phyloP scores from a whole-genome alignment of 1,140 invertebrate species.

The Acromyrmex echinatior region DNA sequence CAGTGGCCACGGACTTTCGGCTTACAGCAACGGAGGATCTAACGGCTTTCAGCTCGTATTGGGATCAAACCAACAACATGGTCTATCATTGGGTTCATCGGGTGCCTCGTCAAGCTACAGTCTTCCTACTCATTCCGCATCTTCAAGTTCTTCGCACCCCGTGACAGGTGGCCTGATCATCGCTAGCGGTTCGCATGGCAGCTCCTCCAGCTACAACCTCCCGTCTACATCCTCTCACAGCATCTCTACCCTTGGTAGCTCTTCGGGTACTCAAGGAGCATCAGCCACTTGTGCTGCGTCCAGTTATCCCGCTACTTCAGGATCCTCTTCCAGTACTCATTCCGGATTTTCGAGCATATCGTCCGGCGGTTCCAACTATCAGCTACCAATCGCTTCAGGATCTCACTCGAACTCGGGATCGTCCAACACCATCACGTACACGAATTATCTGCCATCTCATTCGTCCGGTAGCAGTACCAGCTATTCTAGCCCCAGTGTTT shows the following conservation, averaged over 20 bases:
- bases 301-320: slow-evolving; percentile 62
- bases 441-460: slow-evolving; percentile 76
- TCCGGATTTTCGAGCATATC: slow-evolving; percentile 64
- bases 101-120: slow-evolving; percentile 67
- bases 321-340: slow-evolving; percentile 66
- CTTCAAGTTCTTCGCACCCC: slow-evolving; percentile 74
- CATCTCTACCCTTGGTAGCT: slow-evolving; percentile 37
- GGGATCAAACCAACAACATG: slow-evolving; percentile 53
- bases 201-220: slow-evolving; percentile 68
- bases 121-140: slow-evolving; percentile 51
- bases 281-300: slow-evolving; percentile 46
- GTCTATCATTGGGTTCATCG: slow-evolving; percentile 41
- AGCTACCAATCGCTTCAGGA: slow-evolving; percentile 75
- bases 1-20: slow-evolving; percentile 71
- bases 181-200: slow-evolving; percentile 66
- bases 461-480: slow-evolving; percentile 55
- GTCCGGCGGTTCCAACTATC: slow-evolving; percentile 79
- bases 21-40: slow-evolving; percentile 67
- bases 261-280: slow-evolving; percentile 7
- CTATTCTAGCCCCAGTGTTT: slow-evolving; percentile 67
- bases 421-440: slow-evolving; percentile 62
- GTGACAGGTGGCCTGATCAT: slow-evolving; percentile 78
- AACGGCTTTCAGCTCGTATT: slow-evolving; percentile 67
- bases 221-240: slow-evolving; percentile 72
- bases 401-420: slow-evolving; percentile 70